Percentiles rank a stretch among this genome's conserved stretches.
phyloP scores from a whole-genome alignment of 2,113 vertebrate genomes.

The Ammodytes marinus region DNA sequence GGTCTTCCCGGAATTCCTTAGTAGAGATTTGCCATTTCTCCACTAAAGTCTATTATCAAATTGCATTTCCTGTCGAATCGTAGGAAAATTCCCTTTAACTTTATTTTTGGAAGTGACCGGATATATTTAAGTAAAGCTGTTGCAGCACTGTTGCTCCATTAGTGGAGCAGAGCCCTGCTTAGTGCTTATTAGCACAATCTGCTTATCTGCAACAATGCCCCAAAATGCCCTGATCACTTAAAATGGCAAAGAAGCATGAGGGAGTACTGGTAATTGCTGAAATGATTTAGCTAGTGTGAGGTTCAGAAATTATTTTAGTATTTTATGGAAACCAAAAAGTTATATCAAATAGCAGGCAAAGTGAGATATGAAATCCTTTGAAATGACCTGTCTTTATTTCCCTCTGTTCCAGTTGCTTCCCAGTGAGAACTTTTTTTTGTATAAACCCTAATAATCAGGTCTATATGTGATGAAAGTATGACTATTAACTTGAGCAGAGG shows the following conservation, averaged over 20 bases:
- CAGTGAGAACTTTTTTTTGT: neutral
- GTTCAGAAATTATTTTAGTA: neutral
- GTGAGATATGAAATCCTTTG: neutral
- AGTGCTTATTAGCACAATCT: slow-evolving; percentile 40
- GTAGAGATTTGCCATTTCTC: neutral
- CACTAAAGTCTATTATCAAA: neutral
- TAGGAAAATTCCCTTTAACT: neutral
- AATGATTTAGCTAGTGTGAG: neutral
- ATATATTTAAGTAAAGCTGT: slow-evolving; percentile 1
- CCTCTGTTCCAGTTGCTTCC: neutral
- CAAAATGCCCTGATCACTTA: slow-evolving; percentile 12
- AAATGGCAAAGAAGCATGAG: neutral
- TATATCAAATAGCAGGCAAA: neutral
- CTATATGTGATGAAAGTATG: slow-evolving; percentile 3
- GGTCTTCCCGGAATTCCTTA: neutral
- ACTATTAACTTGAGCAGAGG: neutral
- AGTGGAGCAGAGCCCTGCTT: slow-evolving; percentile 18
- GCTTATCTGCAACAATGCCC: slow-evolving; percentile 14
- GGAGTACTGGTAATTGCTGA: neutral
- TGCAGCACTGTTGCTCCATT: slow-evolving; percentile 10
- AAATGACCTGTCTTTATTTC: neutral
- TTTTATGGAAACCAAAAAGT: neutral
- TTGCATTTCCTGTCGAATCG: neutral
- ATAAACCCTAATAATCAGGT: neutral
- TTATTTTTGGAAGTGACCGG: neutral